phyloP scores from a whole-genome alignment of 2,113 vertebrate genomes.

The Poicephalus meyeri region DNA sequence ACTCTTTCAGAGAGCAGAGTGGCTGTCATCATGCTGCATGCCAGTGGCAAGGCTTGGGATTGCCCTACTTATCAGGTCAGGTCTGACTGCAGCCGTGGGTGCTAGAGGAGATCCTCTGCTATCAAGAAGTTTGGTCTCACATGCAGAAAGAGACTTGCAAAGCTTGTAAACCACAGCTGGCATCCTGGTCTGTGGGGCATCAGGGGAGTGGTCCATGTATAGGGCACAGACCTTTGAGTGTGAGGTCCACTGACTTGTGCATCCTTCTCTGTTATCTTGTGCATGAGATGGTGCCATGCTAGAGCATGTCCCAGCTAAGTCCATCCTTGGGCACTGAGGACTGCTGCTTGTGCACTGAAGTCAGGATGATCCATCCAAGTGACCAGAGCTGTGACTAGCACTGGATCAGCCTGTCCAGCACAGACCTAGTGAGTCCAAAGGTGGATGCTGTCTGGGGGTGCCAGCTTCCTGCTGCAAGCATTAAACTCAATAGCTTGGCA shows the following conservation, averaged over 20 bases:
- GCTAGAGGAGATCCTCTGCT: accelerated
- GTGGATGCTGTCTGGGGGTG: not conserved
- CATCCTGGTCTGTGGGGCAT: not conserved
- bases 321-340: not conserved
- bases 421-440: not conserved
- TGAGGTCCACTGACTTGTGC: not conserved
- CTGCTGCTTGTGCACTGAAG: accelerated
- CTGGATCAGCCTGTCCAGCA: not conserved
- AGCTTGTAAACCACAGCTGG: not conserved
- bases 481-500: not conserved
- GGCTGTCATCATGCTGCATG: accelerated
- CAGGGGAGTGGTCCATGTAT: too few species aligned
- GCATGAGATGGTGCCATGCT: not conserved
- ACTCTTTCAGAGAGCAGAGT: accelerated
- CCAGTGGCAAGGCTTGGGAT: not conserved
- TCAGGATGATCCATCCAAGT: not conserved
- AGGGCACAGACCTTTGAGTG: not conserved
- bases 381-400: not conserved
- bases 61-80: not conserved
- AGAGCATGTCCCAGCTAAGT: not conserved
- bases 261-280: not conserved
- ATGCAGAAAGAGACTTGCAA: not conserved
- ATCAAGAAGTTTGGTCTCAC: accelerated
- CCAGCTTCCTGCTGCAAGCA: not conserved
- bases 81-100: too few species aligned